Conservation (phyloP, 2,797 vertebrate genomes). For the Sebastes aleutianus region DNA sequence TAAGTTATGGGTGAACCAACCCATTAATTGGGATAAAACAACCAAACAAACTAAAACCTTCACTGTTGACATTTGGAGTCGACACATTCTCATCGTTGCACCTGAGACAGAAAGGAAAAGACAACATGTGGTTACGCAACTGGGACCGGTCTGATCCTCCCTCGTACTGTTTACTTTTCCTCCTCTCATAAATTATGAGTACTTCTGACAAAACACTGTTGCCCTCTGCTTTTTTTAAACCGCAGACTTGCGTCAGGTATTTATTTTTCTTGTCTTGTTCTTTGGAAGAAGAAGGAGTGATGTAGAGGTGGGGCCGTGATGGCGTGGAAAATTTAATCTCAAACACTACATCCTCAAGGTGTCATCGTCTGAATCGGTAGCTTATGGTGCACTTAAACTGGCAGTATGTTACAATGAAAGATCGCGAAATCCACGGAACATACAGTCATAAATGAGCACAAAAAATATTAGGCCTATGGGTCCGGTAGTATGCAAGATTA, state of each 20-base stretch:
- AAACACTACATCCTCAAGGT: neutral
- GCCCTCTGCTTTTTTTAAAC: neutral
- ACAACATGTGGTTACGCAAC: conserved; percentile 25
- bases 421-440: neutral
- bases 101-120: neutral
- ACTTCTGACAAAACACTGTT: conserved; percentile 2
- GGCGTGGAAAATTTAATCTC: neutral
- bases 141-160: conserved; percentile 4
- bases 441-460: too few relatives aligned
- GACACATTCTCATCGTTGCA: neutral
- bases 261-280: neutral
- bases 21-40: neutral
- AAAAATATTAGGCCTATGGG: too few relatives aligned
- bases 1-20: neutral
- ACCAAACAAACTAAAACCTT: neutral
- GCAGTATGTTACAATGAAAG: neutral
- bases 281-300: neutral
- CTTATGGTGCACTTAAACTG: neutral
- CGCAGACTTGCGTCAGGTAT: neutral
- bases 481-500: too few relatives aligned
- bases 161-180: conserved; percentile 33
- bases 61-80: neutral
- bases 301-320: neutral
- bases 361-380: too few relatives aligned
- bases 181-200: conserved; percentile 18